A percentile compares a stretch with the other conserved stretches of the same genome.
Conservation (phyloP, 2,113 vertebrate genomes). For the Antennarius striatus region DNA sequence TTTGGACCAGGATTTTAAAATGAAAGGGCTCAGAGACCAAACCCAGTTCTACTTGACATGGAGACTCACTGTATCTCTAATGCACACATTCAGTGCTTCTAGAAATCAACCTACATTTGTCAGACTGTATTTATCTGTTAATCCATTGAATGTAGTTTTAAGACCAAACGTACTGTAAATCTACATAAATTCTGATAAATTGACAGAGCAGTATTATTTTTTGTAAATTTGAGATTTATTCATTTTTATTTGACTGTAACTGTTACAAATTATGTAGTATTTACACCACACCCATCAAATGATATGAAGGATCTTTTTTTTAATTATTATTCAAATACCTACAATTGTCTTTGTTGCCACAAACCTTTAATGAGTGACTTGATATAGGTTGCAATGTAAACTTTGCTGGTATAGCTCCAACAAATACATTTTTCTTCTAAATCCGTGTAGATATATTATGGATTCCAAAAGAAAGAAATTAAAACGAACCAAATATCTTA, state of each 20-base stretch:
- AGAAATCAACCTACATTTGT: too few relatives aligned
- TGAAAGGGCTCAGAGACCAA: conserved; percentile 23
- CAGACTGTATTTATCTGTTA: not conserved
- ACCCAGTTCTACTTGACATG: conserved; percentile 26
- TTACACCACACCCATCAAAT: conserved; percentile 28
- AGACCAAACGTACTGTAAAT: conserved; percentile 33
- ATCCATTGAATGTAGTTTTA: conserved; percentile 6
- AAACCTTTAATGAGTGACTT: too few relatives aligned
- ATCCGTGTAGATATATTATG: too few relatives aligned
- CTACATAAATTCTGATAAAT: not conserved
- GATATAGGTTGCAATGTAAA: too few relatives aligned
- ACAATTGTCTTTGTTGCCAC: not conserved
- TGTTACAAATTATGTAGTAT: conserved; percentile 56
- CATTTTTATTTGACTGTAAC: conserved; percentile 36
- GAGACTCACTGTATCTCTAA: conserved; percentile 13
- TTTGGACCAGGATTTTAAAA: conserved; percentile 41
- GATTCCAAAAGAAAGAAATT: too few relatives aligned
- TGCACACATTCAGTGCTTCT: conserved; percentile 5
- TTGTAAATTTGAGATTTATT: conserved; percentile 17
- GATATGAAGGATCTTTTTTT: conserved; percentile 45
- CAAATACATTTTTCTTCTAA: too few relatives aligned
- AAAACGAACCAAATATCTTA: too few relatives aligned
- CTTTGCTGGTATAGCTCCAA: too few relatives aligned
- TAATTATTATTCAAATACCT: conserved; percentile 16
- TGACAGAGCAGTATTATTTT: conserved; percentile 48